These are phyloP conservation scores for Tichodroma muraria DNA, from an alignment of 2,113 vertebrate genomes.

Conservation along the genomic window DNA sequence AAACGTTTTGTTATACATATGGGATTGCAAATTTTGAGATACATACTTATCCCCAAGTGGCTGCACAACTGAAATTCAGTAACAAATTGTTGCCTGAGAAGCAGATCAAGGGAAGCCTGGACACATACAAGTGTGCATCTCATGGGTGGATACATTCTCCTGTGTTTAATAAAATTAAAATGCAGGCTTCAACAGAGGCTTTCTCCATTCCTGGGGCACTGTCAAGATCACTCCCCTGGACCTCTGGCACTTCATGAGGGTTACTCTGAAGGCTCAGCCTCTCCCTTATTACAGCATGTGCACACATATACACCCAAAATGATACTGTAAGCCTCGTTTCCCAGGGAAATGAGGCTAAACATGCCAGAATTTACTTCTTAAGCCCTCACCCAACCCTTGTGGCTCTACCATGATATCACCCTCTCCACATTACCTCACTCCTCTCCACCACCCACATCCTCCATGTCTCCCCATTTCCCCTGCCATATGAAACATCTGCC, in stretches of 20 bases:
- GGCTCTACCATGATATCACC: slow-evolving; percentile 31
- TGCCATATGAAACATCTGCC: neutral
- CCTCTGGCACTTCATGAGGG: neutral
- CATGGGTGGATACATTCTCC: neutral
- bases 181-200: neutral
- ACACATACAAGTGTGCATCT: neutral
- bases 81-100: neutral
- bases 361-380: neutral
- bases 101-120: neutral
- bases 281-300: slow-evolving; percentile 22
- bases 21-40: neutral
- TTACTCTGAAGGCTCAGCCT: neutral
- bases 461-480: neutral
- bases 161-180: slow-evolving; percentile 4
- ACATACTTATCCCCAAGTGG: neutral
- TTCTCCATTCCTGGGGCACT: neutral
- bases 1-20: neutral
- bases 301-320: neutral
- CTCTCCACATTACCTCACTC: slow-evolving; percentile 33
- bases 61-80: neutral
- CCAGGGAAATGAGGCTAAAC: neutral
- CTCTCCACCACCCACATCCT: neutral
- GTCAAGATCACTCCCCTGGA: neutral
- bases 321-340: neutral
- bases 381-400: neutral